Percentiles rank a stretch among this genome's conserved stretches.
Evolutionary conservation across 2,797 vertebrate genomes (phyloP).

Genomic region (Discoglossus pictus): DNA sequence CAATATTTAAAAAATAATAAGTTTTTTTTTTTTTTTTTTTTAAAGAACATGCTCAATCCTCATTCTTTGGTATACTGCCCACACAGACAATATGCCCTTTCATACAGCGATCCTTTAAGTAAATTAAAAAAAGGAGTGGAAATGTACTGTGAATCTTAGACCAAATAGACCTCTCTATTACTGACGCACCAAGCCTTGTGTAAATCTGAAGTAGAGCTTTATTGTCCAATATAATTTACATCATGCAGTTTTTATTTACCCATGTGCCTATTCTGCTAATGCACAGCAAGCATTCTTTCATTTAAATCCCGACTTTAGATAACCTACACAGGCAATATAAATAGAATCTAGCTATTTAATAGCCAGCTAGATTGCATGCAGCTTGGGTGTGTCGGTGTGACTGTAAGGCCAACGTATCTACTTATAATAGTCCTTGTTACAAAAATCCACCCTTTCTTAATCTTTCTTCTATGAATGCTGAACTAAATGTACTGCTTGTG

Average conservation of each 20-base stretch:
- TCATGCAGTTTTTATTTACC: too few relatives aligned
- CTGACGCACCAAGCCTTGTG: constrained; percentile 18
- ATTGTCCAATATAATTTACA: too few relatives aligned
- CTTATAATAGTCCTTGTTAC: constrained; percentile 24
- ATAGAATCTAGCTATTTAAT: constrained; percentile 19
- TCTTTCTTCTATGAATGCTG: constrained; percentile 13
- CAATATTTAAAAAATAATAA: too few relatives aligned
- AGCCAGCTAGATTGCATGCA: constrained; percentile 7
- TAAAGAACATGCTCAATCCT: too few relatives aligned
- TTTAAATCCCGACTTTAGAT: neutral
- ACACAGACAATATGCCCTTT: too few relatives aligned
- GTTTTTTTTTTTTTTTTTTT: too few relatives aligned
- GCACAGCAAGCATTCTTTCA: constrained; percentile 13
- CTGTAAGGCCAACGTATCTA: constrained; percentile 22
- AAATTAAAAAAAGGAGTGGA: too few relatives aligned
- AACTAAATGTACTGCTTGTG: constrained; percentile 31
- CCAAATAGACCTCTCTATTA: neutral
- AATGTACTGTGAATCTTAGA: too few relatives aligned
- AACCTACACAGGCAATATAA: neutral
- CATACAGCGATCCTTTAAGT: too few relatives aligned
- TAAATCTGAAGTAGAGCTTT: neutral
- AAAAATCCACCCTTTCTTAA: constrained; percentile 18
- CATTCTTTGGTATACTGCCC: too few relatives aligned
- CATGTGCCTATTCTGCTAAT: neutral
- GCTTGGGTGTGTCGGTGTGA: constrained; percentile 31